These are phyloP conservation scores for Philotrypesis tridentata DNA, from an alignment of 1,140 invertebrate genomes.

Conservation along the genomic window DNA sequence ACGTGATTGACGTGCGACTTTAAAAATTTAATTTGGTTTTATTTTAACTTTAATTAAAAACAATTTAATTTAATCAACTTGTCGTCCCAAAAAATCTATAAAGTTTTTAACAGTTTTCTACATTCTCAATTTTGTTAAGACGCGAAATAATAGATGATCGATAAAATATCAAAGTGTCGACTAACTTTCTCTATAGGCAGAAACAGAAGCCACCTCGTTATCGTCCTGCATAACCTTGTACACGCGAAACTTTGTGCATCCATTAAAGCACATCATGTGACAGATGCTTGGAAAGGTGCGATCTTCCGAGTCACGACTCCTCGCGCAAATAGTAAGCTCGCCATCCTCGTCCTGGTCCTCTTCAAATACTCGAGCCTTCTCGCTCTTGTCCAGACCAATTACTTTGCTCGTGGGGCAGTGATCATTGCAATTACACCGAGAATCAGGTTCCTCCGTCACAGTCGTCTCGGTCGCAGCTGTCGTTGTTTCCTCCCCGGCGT, in stretches of 20 bases:
- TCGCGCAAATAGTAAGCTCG: conserved; percentile 65
- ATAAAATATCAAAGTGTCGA: conserved; percentile 30
- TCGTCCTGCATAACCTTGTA: conserved; percentile 50
- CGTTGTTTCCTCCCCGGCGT: background rate
- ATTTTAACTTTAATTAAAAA: too few species aligned
- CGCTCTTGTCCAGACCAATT: conserved; percentile 55
- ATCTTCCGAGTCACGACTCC: conserved; percentile 62
- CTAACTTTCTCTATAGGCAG: conserved; percentile 63
- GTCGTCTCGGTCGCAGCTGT: background rate
- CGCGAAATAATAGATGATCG: background rate
- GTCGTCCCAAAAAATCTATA: background rate
- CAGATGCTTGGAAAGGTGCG: conserved; percentile 67
- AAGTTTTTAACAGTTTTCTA: too few species aligned
- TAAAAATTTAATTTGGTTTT: too few species aligned
- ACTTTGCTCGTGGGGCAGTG: conserved; percentile 60
- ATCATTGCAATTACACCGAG: conserved; percentile 63
- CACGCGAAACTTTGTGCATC: conserved; percentile 59
- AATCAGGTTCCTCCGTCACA: background rate
- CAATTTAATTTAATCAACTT: too few species aligned
- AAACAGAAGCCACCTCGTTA: conserved; percentile 50
- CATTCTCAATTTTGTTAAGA: too few species aligned
- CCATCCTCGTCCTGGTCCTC: conserved; percentile 62
- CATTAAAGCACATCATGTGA: conserved; percentile 68
- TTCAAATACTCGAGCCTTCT: conserved; percentile 37
- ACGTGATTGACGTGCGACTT: too few species aligned